Base-by-base conservation (phyloP, 1,140 invertebrate species). In the Dreissena rostriformis region DNA sequence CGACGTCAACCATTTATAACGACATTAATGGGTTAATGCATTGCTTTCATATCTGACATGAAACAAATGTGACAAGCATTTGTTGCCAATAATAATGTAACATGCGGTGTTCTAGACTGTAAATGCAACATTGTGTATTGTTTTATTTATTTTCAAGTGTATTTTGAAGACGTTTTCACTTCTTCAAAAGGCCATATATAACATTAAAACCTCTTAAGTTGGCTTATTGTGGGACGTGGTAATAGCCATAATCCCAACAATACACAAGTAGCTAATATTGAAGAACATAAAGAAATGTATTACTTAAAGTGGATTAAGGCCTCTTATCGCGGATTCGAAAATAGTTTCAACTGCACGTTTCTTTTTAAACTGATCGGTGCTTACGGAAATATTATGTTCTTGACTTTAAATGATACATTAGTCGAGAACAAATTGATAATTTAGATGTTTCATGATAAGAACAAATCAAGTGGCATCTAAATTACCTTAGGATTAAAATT, bases 361-460 rank as follows among this genome's bases (percentile, higher is more conserved):
- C 65, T 39, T 39, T 81, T 29, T 61, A 63, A 73, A 57, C 49
- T 80, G 78, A 68, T 67, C 78, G 71, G 22, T 53, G 53, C 49
- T 70, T 80, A 71, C 55, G 12, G 53, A 63, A 65, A 73, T 71
- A 65, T 52, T 49, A 81, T 15, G 79, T 55, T 63, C 79, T 81
- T 81, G 79, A 81, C 79, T 81, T 73, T 81, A 61, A 53, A 73
- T 81, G 71, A 65, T 72, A 66, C 67, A 81, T 81, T 81, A 71
- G 67, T 63, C 79, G 29, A 65, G 49, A 29, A 73, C 65, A 81
- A 68, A 29, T 61, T n/a, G 14, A 57, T 6, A 29, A 39, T 15
- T 49, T 57, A 73, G 68, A 73, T 66, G 11, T 19, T 24, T 52
- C 10, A 4, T 61, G 53, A 66, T 80, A 80, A 80, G 79, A 29